A percentile compares a stretch with the other conserved stretches of the same genome.
phyloP scores from a whole-genome alignment of 2,888 invertebrate genomes.

The Lumbricus terrestris region DNA sequence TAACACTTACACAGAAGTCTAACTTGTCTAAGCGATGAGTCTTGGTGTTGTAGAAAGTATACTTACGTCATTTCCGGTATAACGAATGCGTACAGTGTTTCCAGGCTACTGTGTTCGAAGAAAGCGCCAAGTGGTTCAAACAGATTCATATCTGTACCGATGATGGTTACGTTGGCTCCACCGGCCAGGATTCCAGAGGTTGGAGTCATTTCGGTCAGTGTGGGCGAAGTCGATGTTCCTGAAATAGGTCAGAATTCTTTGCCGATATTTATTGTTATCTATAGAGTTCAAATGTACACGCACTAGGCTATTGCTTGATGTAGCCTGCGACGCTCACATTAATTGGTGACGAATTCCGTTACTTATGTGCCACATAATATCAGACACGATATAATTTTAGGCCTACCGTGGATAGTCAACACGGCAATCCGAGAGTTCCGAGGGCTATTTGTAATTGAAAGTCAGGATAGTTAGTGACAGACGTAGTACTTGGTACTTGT shows the following conservation, averaged over 20 bases:
- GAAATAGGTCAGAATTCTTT: background rate
- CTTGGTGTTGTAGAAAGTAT: background rate
- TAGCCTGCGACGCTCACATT: background rate
- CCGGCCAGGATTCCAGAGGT: slow-evolving; percentile 6
- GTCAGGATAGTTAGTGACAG: background rate
- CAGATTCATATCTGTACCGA: background rate
- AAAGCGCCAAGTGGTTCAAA: background rate
- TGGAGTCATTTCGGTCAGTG: background rate
- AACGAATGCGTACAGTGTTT: background rate
- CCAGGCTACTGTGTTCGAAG: background rate
- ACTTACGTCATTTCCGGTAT: background rate
- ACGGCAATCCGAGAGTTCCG: background rate
- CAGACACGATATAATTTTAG: background rate
- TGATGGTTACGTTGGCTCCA: background rate
- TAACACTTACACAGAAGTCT: background rate
- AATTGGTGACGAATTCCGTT: background rate
- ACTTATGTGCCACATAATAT: background rate
- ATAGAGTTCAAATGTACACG: background rate
- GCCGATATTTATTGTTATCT: background rate
- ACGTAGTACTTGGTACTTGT: background rate
- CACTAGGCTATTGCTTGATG: background rate
- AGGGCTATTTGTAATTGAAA: background rate
- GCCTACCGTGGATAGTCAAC: background rate
- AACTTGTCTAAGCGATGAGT: background rate
- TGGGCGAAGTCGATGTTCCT: background rate